Base-by-base conservation (phyloP, 2,888 invertebrate genomes). In the Cephus runcator region DNA sequence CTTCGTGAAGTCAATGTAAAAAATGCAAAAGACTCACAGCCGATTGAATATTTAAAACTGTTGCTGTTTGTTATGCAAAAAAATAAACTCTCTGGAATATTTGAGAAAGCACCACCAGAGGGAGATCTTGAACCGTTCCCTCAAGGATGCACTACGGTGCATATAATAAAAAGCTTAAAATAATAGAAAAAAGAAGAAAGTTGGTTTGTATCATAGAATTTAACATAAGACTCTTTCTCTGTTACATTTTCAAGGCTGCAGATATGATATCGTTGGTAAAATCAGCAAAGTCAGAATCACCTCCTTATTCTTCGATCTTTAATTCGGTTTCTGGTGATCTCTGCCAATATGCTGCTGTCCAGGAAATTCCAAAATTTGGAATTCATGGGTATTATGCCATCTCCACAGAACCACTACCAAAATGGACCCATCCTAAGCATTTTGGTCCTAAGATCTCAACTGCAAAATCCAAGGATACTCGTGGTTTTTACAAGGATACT, bases 381-480 rank as follows among this genome's bases (percentile, higher is more conserved):
- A 89, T 92, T 23, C 93, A 93, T 78, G 92, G 91, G n/a, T 93
- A 92, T 82, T 93, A 92, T 82, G 93, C 93, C 1, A 86, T 92
- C 73, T 93, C 93, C 12, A 90, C 86, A 31, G 91, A 92, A 79
- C 92, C 92, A 0, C 80, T 93, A 23, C 84, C 89, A n/a, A 86
- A 86, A 56, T 93, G 93, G 93, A 73, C 79, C 23, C 79, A 78
- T 76, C 36, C 69, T 73, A 78, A 75, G 34, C 73, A 56, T n/a
- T 73, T 69, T 33, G 35, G 71, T 34, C 33, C 68, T 9, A 78
- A 73, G 23, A 77, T 34, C 23, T 36, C 69, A n/a, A 69, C 35
- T 15, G 36, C 35, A 40, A 78, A 35, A 30, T 73, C 78, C 33
- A 40, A 71, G 30, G 73, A 69, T n/a, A 40, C 40, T 40, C 36